Conservation (phyloP, 2,888 invertebrate genomes). For the Drosophila siamana region DNA sequence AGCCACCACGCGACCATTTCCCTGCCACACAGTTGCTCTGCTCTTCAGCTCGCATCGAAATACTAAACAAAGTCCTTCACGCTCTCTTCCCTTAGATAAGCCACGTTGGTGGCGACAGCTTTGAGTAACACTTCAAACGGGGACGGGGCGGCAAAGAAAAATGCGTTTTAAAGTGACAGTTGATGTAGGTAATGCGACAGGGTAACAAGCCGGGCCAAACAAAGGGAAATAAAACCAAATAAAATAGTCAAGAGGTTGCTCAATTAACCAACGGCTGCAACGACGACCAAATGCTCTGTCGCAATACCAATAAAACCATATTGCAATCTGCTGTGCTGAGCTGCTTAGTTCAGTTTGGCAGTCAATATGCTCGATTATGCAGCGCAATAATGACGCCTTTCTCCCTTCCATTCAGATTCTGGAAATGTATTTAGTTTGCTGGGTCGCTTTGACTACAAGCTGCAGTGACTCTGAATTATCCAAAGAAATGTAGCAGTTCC, state of each 20-base stretch:
- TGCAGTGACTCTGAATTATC: too few relatives aligned
- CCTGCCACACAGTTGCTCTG: background rate
- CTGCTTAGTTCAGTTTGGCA: background rate
- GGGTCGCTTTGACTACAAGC: background rate
- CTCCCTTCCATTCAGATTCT: background rate
- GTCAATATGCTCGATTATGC: slow-evolving; percentile 21
- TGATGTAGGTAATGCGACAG: slow-evolving; percentile 79
- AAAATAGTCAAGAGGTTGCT: slow-evolving; percentile 37
- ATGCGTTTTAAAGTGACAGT: slow-evolving; percentile 80
- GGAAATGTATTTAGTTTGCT: background rate
- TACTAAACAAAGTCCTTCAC: background rate
- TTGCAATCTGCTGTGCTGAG: background rate
- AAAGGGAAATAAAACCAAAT: slow-evolving; percentile 44
- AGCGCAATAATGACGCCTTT: slow-evolving; percentile 13
- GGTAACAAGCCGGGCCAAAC: slow-evolving; percentile 65
- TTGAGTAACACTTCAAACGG: slow-evolving; percentile 66
- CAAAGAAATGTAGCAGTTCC: too few relatives aligned
- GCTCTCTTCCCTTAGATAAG: slow-evolving; percentile 59
- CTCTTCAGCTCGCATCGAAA: too few relatives aligned
- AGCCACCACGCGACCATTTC: slow-evolving; percentile 17
- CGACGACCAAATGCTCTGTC: slow-evolving; percentile 36
- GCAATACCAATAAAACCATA: background rate
- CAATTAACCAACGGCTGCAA: background rate
- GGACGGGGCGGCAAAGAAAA: slow-evolving; percentile 58
- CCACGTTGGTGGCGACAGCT: slow-evolving; percentile 54